phyloP scores from a whole-genome alignment of 23 tunicate species.

The Oikopleura vanhoeffeni region DNA sequence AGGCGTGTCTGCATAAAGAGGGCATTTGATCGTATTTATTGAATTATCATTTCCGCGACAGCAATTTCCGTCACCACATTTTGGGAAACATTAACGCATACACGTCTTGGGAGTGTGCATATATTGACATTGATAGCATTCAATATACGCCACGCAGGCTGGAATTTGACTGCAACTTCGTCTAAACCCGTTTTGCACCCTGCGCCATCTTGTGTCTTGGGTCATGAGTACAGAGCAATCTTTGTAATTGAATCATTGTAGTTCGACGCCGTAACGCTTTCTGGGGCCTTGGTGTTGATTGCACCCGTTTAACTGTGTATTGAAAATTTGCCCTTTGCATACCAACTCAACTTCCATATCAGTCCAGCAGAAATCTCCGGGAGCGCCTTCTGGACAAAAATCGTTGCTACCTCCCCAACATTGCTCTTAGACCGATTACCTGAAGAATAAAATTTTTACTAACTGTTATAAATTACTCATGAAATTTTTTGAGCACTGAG shows the following conservation, averaged over 20 bases:
- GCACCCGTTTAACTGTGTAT: too few relatives aligned
- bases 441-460: too few relatives aligned
- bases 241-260: not conserved
- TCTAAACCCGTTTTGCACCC: not conserved
- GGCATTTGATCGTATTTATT: not conserved
- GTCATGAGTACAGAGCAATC: not conserved
- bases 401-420: too few relatives aligned
- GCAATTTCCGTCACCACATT: not conserved
- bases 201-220: not conserved
- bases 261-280: too few relatives aligned
- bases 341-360: constrained; percentile 15
- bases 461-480: too few relatives aligned
- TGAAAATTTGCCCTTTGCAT: not conserved
- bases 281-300: too few relatives aligned
- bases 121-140: not conserved
- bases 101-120: not conserved
- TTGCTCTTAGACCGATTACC: too few relatives aligned
- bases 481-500: too few relatives aligned
- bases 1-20: not conserved
- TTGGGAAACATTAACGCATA: not conserved
- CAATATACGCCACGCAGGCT: not conserved
- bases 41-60: not conserved
- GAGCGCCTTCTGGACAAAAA: not conserved
- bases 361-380: not conserved
- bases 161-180: not conserved